A percentile compares a stretch with the other conserved stretches of the same genome.
phyloP scores from a whole-genome alignment of 2,888 invertebrate species.

The Melipona beecheii region DNA sequence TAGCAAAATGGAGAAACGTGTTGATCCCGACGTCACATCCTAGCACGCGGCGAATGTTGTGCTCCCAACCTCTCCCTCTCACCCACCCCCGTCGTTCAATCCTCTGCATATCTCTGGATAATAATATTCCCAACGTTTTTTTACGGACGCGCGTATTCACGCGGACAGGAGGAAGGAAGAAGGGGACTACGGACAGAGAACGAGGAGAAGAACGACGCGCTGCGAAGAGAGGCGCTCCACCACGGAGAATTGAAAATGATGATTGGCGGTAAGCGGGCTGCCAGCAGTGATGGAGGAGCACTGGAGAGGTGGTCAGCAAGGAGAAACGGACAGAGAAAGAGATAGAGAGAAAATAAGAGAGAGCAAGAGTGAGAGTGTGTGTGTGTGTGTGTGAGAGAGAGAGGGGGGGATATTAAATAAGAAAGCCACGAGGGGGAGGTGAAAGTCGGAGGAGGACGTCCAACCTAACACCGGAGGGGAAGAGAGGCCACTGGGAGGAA shows the following conservation, averaged over 20 bases:
- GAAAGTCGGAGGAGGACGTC: slow-evolving; percentile 61
- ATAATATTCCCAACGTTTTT: slow-evolving; percentile 73
- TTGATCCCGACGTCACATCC: slow-evolving; percentile 61
- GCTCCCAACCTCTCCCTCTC: slow-evolving; percentile 36
- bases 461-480: slow-evolving; percentile 59
- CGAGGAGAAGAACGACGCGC: neutral
- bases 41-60: slow-evolving; percentile 53
- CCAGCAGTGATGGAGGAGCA: slow-evolving; percentile 65
- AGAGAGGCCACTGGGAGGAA: slow-evolving; percentile 68
- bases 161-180: slow-evolving; percentile 40
- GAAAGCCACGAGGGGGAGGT: slow-evolving; percentile 70
- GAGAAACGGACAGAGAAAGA: slow-evolving; percentile 38
- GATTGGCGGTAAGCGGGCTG: slow-evolving; percentile 79
- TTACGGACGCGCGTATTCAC: slow-evolving; percentile 59
- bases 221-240: slow-evolving; percentile 67
- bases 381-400: slow-evolving; percentile 4
- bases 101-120: slow-evolving; percentile 59
- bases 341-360: slow-evolving; percentile 16
- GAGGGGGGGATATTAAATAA: slow-evolving; percentile 69
- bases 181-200: neutral
- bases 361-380: slow-evolving; percentile 1
- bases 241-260: slow-evolving; percentile 82
- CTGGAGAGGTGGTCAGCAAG: slow-evolving; percentile 53
- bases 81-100: slow-evolving; percentile 40
- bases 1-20: slow-evolving; percentile 51